Evolutionary conservation across 2,113 vertebrate genomes (phyloP).

Genomic region (Leucopsar rothschildi): DNA sequence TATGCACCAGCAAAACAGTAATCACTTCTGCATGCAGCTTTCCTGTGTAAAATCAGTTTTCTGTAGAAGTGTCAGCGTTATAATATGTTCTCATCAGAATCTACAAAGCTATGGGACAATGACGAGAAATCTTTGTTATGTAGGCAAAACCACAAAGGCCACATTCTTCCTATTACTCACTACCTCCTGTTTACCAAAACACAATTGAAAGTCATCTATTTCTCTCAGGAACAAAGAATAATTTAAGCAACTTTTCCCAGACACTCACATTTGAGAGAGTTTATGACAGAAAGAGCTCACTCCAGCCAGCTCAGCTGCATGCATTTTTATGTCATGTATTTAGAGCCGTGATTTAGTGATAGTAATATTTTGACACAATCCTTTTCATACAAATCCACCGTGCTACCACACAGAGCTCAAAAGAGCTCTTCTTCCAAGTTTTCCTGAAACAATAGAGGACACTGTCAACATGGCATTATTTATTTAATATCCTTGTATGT

Average conservation of each 20-base stretch:
- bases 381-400: neutral
- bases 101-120: neutral
- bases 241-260: slow-evolving; percentile 8
- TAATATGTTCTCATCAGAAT: neutral
- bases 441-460: neutral
- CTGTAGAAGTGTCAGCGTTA: neutral
- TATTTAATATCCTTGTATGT: neutral
- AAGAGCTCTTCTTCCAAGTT: neutral
- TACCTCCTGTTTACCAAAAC: slow-evolving; percentile 40
- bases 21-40: neutral
- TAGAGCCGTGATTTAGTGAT: neutral
- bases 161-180: slow-evolving; percentile 18
- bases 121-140: neutral
- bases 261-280: neutral
- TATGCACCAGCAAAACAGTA: neutral
- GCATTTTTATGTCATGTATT: neutral
- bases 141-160: slow-evolving; percentile 1
- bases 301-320: neutral
- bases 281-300: neutral
- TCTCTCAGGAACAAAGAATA: neutral
- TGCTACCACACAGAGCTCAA: neutral
- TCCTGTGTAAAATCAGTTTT: neutral
- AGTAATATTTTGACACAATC: neutral
- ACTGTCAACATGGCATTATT: neutral
- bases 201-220: neutral